Conservation (phyloP, 1,140 invertebrate species). For the Drosophila nasuta region DNA sequence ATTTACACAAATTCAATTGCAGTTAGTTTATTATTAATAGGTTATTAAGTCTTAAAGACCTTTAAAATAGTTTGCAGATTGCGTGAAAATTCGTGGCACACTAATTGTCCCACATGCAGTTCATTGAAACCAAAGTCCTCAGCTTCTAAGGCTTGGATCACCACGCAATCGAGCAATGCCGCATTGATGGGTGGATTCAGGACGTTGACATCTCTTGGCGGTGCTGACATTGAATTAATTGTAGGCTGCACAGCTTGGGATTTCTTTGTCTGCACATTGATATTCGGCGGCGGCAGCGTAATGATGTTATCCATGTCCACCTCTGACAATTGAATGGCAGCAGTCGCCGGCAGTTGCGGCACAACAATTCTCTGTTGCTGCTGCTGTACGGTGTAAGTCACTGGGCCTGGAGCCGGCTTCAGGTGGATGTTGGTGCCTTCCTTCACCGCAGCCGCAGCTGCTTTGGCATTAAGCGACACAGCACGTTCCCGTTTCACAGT, state of each 20-base stretch:
- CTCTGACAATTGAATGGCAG: slow-evolving; percentile 15
- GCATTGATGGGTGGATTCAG: slow-evolving; percentile 41
- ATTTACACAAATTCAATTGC: neutral
- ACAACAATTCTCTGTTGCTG: neutral
- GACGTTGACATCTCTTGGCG: slow-evolving; percentile 34
- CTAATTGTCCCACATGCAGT: slow-evolving; percentile 37
- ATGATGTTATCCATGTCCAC: slow-evolving; percentile 19
- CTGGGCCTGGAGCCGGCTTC: slow-evolving; percentile 18
- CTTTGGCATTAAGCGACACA: slow-evolving; percentile 59
- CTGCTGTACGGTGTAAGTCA: neutral
- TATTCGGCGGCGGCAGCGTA: slow-evolving; percentile 35
- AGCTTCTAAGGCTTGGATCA: slow-evolving; percentile 46
- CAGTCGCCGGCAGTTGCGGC: neutral
- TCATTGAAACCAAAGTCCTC: slow-evolving; percentile 44
- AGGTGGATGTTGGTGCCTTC: slow-evolving; percentile 41
- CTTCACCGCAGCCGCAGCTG: slow-evolving; percentile 57
- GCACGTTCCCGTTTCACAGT: slow-evolving; percentile 47
- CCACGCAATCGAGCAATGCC: slow-evolving; percentile 47
- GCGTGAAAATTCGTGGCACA: slow-evolving; percentile 41
- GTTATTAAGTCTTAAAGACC: slow-evolving; percentile 1
- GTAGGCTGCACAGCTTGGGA: neutral
- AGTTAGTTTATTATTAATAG: neutral
- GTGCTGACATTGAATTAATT: neutral
- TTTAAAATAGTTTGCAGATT: slow-evolving; percentile 29
- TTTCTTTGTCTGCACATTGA: slow-evolving; percentile 3